Evolutionary conservation across 1,140 invertebrate species (phyloP).

Genomic region (Cherax quadricarinatus): DNA sequence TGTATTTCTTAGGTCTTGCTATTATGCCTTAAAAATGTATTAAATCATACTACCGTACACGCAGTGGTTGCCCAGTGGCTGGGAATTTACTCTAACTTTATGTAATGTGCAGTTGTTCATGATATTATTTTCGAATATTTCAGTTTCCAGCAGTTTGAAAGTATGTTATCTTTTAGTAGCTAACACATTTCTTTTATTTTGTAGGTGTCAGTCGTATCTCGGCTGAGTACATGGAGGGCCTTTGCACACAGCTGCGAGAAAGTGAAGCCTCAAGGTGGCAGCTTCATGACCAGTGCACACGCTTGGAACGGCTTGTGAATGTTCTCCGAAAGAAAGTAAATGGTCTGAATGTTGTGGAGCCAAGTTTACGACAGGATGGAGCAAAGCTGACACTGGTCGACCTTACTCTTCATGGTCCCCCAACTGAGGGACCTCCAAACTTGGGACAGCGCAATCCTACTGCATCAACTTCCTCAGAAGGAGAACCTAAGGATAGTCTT

Average conservation of each 20-base stretch:
- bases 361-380: slow-evolving; percentile 24
- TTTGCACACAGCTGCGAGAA: slow-evolving; percentile 37
- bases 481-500: slow-evolving; percentile 53
- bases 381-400: slow-evolving; percentile 57
- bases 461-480: slow-evolving; percentile 58
- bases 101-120: too few species aligned
- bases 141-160: neutral
- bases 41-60: too few species aligned
- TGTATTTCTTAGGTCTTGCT: too few species aligned
- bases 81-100: too few species aligned
- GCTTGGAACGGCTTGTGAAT: slow-evolving; percentile 38
- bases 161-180: neutral
- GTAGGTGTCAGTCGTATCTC: slow-evolving; percentile 43
- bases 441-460: slow-evolving; percentile 16
- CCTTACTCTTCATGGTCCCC: slow-evolving; percentile 32
- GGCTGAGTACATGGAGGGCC: slow-evolving; percentile 49
- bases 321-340: slow-evolving; percentile 60
- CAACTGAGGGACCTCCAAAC: slow-evolving; percentile 12
- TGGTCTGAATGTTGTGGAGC: slow-evolving; percentile 35
- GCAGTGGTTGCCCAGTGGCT: too few species aligned
- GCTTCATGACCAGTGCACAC: slow-evolving; percentile 54
- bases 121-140: too few species aligned
- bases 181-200: neutral
- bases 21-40: too few species aligned
- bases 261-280: slow-evolving; percentile 51